Evolutionary conservation across 2,113 vertebrate genomes (phyloP).

Genomic region (Scomber colias): DNA sequence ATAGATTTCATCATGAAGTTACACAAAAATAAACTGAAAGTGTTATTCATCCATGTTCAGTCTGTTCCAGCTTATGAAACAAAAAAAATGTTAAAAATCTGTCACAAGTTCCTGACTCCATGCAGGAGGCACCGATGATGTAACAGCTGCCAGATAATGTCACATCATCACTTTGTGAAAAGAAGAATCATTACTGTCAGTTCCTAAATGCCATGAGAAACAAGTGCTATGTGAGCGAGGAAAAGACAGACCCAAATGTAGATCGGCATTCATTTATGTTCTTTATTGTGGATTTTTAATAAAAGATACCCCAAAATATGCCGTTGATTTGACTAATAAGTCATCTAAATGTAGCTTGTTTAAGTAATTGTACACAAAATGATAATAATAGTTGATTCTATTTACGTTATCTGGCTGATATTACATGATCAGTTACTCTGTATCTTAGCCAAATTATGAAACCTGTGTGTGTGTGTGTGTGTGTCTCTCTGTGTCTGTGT

Average conservation of each 20-base stretch:
- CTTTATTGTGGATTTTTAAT: no score
- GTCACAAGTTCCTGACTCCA: constrained; percentile 5
- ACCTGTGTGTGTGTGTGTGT: no score
- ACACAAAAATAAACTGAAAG: not conserved
- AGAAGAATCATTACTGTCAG: constrained; percentile 25
- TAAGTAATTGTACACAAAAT: not conserved
- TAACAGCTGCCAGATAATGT: constrained; percentile 65
- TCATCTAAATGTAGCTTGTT: no score
- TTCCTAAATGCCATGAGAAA: constrained; percentile 48
- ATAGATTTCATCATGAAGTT: not conserved
- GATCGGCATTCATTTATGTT: not conserved
- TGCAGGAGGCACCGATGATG: constrained; percentile 44
- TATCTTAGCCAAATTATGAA: no score
- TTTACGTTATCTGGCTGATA: no score
- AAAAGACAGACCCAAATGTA: not conserved
- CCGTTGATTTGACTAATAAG: no score
- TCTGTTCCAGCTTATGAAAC: not conserved
- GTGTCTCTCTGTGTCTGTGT: no score
- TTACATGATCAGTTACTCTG: no score
- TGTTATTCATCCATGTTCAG: not conserved
- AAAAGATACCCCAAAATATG: no score
- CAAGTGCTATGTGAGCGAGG: not conserved
- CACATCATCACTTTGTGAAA: constrained; percentile 44
- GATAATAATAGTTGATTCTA: no score
- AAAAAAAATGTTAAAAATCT: constrained; percentile 11